Percentiles rank a stretch among this genome's conserved stretches.
Conservation (phyloP, 2,113 vertebrate species). For the Perccottus glenii region DNA sequence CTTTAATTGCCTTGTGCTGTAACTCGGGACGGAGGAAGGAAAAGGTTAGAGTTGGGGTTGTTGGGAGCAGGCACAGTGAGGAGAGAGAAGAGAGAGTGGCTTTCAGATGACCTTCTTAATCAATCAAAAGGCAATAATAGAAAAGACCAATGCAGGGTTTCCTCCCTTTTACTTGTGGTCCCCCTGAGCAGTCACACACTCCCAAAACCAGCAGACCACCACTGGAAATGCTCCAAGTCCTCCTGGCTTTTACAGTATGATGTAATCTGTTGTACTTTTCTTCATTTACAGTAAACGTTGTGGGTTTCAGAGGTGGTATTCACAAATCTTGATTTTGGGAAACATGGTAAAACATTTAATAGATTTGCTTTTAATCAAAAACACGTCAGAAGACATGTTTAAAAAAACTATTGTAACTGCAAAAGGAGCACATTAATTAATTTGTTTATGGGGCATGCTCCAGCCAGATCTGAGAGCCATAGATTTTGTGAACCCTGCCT, state of each 20-base stretch:
- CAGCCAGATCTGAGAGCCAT: constrained; percentile 1
- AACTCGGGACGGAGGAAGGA: constrained; percentile 57
- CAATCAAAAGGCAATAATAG: constrained; percentile 70
- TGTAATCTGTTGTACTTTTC: too few relatives aligned
- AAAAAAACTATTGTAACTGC: not conserved
- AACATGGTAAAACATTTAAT: too few relatives aligned
- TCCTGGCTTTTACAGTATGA: too few relatives aligned
- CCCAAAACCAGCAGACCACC: not conserved
- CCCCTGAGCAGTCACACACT: not conserved
- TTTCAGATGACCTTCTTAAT: constrained; percentile 80
- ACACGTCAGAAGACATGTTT: too few relatives aligned
- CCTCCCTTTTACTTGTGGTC: constrained; percentile 19
- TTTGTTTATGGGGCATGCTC: constrained; percentile 1
- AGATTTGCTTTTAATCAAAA: not conserved
- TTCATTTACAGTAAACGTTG: too few relatives aligned
- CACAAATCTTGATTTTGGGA: too few relatives aligned
- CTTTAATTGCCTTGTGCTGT: constrained; percentile 74
- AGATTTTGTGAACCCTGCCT: constrained; percentile 3
- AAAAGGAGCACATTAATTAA: not conserved
- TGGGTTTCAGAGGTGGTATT: too few relatives aligned
- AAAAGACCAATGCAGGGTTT: constrained; percentile 34
- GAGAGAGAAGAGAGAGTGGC: constrained; percentile 46
- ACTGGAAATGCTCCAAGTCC: not conserved
- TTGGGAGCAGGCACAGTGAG: constrained; percentile 16
- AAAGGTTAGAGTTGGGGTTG: not conserved